Percentiles rank a stretch among this genome's conserved stretches.
phyloP scores from a whole-genome alignment of 1,140 invertebrate genomes.

The Bombus picipes region DNA sequence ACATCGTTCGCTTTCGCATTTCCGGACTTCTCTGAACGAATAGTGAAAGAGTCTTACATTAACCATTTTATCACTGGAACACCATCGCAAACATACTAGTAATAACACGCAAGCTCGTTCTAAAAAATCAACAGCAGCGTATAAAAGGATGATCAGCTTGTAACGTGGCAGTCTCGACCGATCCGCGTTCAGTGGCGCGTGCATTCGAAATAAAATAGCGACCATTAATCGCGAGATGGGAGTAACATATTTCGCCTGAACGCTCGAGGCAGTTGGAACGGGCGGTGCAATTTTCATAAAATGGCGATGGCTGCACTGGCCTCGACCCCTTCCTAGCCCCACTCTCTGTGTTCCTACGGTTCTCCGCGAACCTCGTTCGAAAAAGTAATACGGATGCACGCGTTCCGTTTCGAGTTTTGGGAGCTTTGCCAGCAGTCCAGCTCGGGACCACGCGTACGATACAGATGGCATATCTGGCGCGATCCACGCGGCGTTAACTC shows the following conservation, averaged over 20 bases:
- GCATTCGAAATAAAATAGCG: constrained; percentile 73
- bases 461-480: constrained; percentile 36
- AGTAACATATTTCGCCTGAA: constrained; percentile 68
- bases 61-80: neutral
- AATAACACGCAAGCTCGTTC: neutral
- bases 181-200: neutral
- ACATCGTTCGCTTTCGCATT: too few species aligned
- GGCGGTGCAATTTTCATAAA: constrained; percentile 79
- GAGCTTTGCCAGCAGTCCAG: constrained; percentile 46
- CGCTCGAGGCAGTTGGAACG: constrained; percentile 64
- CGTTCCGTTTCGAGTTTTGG: constrained; percentile 48
- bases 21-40: too few species aligned
- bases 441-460: constrained; percentile 22
- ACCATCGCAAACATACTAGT: too few species aligned
- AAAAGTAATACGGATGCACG: constrained; percentile 71
- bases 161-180: too few species aligned
- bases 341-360: neutral
- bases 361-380: constrained; percentile 55
- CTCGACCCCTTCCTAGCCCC: constrained; percentile 5
- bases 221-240: constrained; percentile 71
- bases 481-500: constrained; percentile 47
- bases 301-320: constrained; percentile 58
- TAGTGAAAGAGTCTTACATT: neutral
- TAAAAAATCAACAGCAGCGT: neutral
- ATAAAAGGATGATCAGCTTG: neutral